These are phyloP conservation scores for Rhinoptilus africanus DNA, from an alignment of 2,113 vertebrate species.

Conservation along the genomic window DNA sequence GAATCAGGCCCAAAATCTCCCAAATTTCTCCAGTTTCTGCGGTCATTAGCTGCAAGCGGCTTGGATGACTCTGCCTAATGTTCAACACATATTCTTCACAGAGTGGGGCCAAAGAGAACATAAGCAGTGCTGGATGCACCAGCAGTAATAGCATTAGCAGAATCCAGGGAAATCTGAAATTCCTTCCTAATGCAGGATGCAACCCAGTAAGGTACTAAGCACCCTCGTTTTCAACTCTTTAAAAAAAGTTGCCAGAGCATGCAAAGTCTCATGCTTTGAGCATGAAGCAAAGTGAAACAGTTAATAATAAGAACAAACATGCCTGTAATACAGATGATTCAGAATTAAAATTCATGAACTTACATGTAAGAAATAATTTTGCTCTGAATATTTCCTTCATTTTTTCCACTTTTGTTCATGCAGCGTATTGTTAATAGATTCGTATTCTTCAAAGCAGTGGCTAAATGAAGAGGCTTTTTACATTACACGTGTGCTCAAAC, in stretches of 20 bases:
- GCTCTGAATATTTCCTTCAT: neutral
- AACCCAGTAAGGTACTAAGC: neutral
- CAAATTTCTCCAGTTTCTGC: neutral
- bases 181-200: neutral
- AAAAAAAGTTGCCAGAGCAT: neutral
- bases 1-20: neutral
- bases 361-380: neutral
- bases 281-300: neutral
- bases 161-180: slow-evolving; percentile 59
- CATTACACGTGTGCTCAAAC: neutral
- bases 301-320: neutral
- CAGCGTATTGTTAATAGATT: neutral
- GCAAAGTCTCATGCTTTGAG: neutral
- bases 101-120: slow-evolving; percentile 22
- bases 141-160: slow-evolving; percentile 62
- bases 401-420: neutral
- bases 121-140: slow-evolving; percentile 26
- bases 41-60: neutral
- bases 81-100: neutral
- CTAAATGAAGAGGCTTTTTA: neutral
- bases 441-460: neutral
- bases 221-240: neutral
- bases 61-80: neutral
- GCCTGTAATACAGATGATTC: neutral
- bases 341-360: neutral